Evolutionary conservation across 2,113 vertebrate genomes (phyloP).

Genomic region (Barnardius zonarius): DNA sequence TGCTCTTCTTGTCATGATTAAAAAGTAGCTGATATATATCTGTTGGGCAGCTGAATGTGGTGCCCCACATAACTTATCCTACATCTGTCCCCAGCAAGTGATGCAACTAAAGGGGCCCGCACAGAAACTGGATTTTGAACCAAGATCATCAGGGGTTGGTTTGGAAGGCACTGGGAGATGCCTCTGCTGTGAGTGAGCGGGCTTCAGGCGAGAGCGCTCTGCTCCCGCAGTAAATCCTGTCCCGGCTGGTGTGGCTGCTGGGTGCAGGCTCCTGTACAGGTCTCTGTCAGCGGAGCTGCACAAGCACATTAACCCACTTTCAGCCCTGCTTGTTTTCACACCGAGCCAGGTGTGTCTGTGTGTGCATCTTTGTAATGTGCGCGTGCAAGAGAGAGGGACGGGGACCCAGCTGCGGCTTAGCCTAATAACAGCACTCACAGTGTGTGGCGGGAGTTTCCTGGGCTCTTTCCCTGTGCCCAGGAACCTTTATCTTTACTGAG

Average conservation of each 20-base stretch:
- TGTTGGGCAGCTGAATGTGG: background rate
- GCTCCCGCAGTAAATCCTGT: background rate
- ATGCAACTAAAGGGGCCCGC: background rate
- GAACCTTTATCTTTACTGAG: background rate
- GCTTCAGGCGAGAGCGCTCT: background rate
- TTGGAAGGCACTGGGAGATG: background rate
- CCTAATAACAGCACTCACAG: rapidly evolving
- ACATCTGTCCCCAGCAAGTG: background rate
- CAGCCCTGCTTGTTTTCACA: background rate
- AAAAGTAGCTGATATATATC: background rate
- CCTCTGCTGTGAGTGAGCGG: background rate
- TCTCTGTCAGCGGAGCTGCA: background rate
- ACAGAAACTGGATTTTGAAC: background rate
- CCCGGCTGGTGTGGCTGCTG: rapidly evolving
- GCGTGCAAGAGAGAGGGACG: background rate
- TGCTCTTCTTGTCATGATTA: background rate
- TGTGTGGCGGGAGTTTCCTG: background rate
- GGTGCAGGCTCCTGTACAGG: background rate
- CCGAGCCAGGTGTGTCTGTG: background rate
- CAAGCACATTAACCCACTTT: background rate
- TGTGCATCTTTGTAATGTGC: background rate
- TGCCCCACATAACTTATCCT: background rate
- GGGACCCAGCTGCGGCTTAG: background rate
- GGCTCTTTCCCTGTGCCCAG: background rate
- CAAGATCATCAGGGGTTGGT: background rate